These are phyloP conservation scores for Temnothorax rugatulus DNA, from an alignment of 2,888 invertebrate genomes.

Conservation along the genomic window DNA sequence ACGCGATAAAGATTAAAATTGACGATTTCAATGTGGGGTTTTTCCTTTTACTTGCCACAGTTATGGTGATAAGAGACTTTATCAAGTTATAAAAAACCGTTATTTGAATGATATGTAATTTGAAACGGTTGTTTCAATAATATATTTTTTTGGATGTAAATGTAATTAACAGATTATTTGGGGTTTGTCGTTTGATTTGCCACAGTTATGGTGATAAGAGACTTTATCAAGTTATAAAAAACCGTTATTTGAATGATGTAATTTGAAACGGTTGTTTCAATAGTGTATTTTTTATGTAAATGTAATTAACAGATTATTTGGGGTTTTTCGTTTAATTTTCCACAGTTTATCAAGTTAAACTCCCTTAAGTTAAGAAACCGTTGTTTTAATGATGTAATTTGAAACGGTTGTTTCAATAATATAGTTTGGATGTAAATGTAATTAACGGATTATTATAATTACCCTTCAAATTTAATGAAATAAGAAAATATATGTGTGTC, in stretches of 20 bases:
- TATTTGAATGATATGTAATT: neutral
- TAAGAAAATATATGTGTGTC: neutral
- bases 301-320: no score
- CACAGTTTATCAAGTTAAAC: no score
- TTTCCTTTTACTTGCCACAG: neutral
- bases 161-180: no score
- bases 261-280: neutral
- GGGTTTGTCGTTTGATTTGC: neutral
- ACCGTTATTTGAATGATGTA: neutral
- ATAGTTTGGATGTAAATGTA: neutral
- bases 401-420: neutral
- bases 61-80: slow-evolving; percentile 10
- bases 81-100: neutral
- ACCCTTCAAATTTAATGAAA: neutral
- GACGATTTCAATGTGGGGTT: neutral
- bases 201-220: neutral
- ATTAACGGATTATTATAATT: neutral
- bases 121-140: no score
- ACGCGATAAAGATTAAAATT: neutral
- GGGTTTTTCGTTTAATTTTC: no score
- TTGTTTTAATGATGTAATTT: no score
- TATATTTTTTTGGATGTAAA: no score
- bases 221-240: neutral
- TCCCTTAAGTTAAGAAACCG: no score
- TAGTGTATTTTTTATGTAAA: no score